These are phyloP conservation scores for Toxostoma redivivum DNA, from an alignment of 2,113 vertebrate genomes.

Conservation along the genomic window DNA sequence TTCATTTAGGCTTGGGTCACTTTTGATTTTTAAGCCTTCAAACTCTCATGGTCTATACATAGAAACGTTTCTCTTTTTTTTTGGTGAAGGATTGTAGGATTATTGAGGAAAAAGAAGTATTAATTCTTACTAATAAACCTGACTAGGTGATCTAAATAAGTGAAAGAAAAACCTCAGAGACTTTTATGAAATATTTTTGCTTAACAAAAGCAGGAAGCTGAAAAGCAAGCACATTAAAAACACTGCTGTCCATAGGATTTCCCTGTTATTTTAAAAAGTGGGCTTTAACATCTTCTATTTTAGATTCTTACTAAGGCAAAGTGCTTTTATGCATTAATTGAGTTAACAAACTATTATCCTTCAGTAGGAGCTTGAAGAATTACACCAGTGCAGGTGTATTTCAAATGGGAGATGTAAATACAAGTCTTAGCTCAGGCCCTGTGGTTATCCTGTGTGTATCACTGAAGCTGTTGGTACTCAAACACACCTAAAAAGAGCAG, in stretches of 20 bases:
- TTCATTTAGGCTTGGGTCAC: background rate
- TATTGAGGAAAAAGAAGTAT: background rate
- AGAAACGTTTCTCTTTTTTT: background rate
- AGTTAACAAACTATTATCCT: background rate
- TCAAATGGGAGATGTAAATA: background rate
- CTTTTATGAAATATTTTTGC: background rate
- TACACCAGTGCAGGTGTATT: background rate
- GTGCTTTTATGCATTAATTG: background rate
- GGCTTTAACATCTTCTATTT: background rate
- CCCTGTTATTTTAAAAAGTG: background rate
- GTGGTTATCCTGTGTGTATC: background rate
- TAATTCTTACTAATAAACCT: background rate
- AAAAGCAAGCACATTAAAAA: background rate
- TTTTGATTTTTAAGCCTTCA: background rate
- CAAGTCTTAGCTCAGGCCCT: background rate
- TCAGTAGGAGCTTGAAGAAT: background rate
- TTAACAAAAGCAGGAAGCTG: background rate
- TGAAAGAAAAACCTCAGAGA: background rate
- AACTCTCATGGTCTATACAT: fast-evolving
- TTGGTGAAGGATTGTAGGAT: background rate
- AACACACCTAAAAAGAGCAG: background rate
- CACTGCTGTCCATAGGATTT: background rate
- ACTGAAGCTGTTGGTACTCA: background rate
- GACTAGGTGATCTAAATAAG: background rate
- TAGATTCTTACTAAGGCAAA: background rate